Evolutionary conservation across 2,888 invertebrate species (phyloP).

Genomic region (Limnephilus marmoratus): DNA sequence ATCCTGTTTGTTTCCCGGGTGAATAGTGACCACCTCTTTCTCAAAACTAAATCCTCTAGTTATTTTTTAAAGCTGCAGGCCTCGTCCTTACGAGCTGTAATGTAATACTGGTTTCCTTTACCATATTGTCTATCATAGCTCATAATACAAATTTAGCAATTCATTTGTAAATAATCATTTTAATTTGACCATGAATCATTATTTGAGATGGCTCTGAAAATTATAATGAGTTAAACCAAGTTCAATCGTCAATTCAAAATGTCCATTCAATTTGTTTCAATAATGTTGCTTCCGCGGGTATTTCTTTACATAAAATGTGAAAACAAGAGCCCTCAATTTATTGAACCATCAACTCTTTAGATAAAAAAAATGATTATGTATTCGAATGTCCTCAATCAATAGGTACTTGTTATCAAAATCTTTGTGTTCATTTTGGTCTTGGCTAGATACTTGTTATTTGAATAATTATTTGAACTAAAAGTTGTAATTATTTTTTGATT

Average conservation of each 20-base stretch:
- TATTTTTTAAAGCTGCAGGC: neutral
- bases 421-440: neutral
- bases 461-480: neutral
- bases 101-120: neutral
- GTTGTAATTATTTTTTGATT: conserved; percentile 27
- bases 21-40: neutral
- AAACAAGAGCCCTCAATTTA: neutral
- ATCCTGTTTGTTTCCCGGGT: neutral
- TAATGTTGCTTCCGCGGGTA: neutral
- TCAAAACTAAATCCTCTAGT: neutral
- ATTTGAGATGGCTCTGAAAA: neutral
- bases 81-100: neutral
- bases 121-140: neutral
- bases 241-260: neutral
- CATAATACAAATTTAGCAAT: neutral
- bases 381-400: neutral
- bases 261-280: neutral
- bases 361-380: neutral
- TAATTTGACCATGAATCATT: neutral
- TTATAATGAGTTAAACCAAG: neutral
- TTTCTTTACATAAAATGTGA: neutral
- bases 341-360: neutral
- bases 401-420: neutral
- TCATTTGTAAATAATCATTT: neutral
- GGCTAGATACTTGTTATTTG: neutral